Percentiles rank a stretch among this genome's conserved stretches.
These are phyloP conservation scores for Canis aureus DNA, from an alignment of 2,113 vertebrate genomes.

Conservation along the genomic window DNA sequence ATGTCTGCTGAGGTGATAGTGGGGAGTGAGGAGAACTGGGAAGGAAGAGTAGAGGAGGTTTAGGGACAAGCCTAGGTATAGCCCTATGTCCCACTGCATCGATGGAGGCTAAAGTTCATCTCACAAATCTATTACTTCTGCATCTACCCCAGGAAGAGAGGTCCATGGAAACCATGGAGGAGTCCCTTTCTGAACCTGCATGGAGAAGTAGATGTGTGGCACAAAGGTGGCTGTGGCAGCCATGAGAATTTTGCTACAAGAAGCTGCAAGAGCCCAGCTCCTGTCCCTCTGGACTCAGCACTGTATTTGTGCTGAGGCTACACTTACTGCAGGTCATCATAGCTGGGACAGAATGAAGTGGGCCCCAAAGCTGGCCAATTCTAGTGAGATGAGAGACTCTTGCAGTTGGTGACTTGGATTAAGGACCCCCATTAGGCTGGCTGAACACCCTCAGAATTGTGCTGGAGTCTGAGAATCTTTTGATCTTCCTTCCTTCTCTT, in stretches of 20 bases:
- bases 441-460: neutral
- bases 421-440: neutral
- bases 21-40: neutral
- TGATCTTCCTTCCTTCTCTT: neutral
- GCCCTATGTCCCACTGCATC: no score
- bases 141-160: neutral
- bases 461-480: neutral
- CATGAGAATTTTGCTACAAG: neutral
- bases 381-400: neutral
- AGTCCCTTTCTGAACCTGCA: neutral
- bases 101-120: neutral
- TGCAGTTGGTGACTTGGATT: neutral
- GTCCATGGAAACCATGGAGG: neutral
- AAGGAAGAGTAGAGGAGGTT: neutral
- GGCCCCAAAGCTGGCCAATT: neutral
- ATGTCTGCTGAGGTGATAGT: neutral
- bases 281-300: neutral
- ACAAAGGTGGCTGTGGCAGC: neutral
- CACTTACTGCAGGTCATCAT: neutral
- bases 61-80: fast-evolving
- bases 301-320: neutral
- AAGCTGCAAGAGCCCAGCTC: neutral
- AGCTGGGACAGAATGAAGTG: neutral
- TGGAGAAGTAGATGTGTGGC: neutral
- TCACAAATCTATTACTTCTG: neutral